Evolutionary conservation across 2,113 vertebrate species (phyloP).

Genomic region (Ceyx margarethae): DNA sequence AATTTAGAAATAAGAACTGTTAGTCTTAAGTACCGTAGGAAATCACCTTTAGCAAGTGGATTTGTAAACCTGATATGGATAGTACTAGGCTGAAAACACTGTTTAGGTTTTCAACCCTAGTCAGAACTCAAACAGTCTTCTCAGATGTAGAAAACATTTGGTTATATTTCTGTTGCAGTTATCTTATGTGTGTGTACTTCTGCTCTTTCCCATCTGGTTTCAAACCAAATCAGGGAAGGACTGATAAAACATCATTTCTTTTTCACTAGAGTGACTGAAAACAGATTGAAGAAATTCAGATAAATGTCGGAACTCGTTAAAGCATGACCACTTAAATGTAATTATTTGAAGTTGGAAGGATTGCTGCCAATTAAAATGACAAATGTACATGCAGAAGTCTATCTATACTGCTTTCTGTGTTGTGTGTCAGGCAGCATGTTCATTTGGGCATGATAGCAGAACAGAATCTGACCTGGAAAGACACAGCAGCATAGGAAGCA

Average conservation of each 20-base stretch:
- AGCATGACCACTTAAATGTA: conserved; percentile 48
- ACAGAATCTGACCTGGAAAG: background rate
- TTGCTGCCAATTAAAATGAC: conserved; percentile 55
- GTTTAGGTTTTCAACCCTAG: conserved; percentile 36
- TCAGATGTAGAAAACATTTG: conserved; percentile 63
- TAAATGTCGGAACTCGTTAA: conserved; percentile 51
- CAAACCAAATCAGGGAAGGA: conserved; percentile 29
- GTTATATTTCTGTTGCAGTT: conserved; percentile 63
- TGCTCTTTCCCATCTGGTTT: conserved; percentile 65
- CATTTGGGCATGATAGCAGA: background rate
- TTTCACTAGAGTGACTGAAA: conserved; percentile 63
- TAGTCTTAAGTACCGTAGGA: conserved; percentile 17
- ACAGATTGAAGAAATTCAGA: conserved; percentile 65
- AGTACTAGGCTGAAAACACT: conserved; percentile 37
- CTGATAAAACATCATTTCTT: conserved; percentile 52
- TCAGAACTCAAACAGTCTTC: conserved; percentile 22
- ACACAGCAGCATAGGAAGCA: background rate
- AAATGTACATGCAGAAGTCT: conserved; percentile 35
- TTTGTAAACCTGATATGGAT: conserved; percentile 54
- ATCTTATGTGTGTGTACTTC: conserved; percentile 39
- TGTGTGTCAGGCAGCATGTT: background rate
- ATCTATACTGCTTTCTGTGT: background rate
- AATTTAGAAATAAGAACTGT: conserved; percentile 61
- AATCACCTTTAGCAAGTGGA: conserved; percentile 40
- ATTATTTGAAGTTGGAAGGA: conserved; percentile 36